Evolutionary conservation across 2,113 vertebrate genomes (phyloP), one percentile per base, ranked within the genome.

Genomic region (Calonectris borealis): DNA sequence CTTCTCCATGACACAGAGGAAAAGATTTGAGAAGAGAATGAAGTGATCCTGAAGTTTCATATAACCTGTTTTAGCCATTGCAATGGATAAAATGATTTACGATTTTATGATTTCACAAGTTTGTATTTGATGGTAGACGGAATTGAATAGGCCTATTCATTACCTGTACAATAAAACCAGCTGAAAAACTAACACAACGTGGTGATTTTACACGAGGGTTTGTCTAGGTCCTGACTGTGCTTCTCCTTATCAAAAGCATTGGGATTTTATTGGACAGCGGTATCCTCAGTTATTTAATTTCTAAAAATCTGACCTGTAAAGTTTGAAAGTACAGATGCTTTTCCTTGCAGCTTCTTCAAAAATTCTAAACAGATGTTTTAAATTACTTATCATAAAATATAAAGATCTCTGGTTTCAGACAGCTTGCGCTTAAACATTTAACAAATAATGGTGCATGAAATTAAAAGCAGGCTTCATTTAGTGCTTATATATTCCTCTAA

Each of bases 401-500:
- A 38, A 86, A 66, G 19, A 54, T 54, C 24, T 72, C n/a, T 81
- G 42, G 19, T 64, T 93, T 93, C 60, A 93, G 61, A 40, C 27
- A 88, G 48, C n/a, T 78, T 88, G 16, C 1, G 6, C 69, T 88
- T 88, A 75, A 86, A 18, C 29, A 40, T 84, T 89, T 55, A 87
- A 61, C 83, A 85, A 72, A 72, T 61, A 71, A 86, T 55, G 31
- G 24, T 78, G 64, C 64, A 57, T 86, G 60, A 92, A 94, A 93
- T 94, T 55, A 94, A 91, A 91, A 93, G 27, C 88, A 93, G 92
- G 40, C 48, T 88, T 93, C 8, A 19, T 91, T 94, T 92, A 85
- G 17, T 79, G 69, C 57, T 86, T 76, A 7, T n/a, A 1, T 71
- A 29, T 70, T 64, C 31, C 34, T 69, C 25, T 54, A 20, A 54